A percentile compares a stretch with the other conserved stretches of the same genome.
phyloP scores from a whole-genome alignment of 2,888 invertebrate species.

The Lymantria dispar region DNA sequence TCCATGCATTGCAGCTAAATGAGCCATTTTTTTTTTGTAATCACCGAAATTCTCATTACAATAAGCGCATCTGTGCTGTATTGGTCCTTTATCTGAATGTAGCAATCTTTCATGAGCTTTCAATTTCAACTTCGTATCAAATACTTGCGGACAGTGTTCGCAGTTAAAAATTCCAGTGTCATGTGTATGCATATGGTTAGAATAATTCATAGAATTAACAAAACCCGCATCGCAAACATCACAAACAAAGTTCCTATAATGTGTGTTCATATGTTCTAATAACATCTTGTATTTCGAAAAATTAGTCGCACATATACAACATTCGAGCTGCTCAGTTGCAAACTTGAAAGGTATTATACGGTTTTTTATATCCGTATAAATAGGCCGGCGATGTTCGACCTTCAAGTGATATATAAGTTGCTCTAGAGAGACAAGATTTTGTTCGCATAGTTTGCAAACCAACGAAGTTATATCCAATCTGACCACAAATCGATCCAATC shows the following conservation, averaged over 20 bases:
- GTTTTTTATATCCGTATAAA: slow-evolving; percentile 24
- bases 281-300: slow-evolving; percentile 16
- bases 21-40: slow-evolving; percentile 40
- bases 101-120: background rate
- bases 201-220: slow-evolving; percentile 36
- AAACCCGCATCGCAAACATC: slow-evolving; percentile 49
- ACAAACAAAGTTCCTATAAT: slow-evolving; percentile 49
- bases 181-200: slow-evolving; percentile 37
- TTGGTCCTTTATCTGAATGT: background rate
- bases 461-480: slow-evolving; percentile 4
- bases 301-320: slow-evolving; percentile 17
- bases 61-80: slow-evolving; percentile 19
- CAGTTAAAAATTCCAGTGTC: slow-evolving; percentile 47
- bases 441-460: slow-evolving; percentile 10
- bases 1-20: slow-evolving; percentile 46
- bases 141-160: slow-evolving; percentile 10
- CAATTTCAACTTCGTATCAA: background rate
- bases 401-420: slow-evolving; percentile 14
- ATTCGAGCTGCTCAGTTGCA: slow-evolving; percentile 10
- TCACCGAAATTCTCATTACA: slow-evolving; percentile 43
- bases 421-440: slow-evolving; percentile 9
- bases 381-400: slow-evolving; percentile 8
- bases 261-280: slow-evolving; percentile 21
- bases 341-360: slow-evolving; percentile 30
- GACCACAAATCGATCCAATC: slow-evolving; percentile 1